Base-by-base conservation (phyloP, 2,888 invertebrate genomes). In the Heteromurus nitidus region DNA sequence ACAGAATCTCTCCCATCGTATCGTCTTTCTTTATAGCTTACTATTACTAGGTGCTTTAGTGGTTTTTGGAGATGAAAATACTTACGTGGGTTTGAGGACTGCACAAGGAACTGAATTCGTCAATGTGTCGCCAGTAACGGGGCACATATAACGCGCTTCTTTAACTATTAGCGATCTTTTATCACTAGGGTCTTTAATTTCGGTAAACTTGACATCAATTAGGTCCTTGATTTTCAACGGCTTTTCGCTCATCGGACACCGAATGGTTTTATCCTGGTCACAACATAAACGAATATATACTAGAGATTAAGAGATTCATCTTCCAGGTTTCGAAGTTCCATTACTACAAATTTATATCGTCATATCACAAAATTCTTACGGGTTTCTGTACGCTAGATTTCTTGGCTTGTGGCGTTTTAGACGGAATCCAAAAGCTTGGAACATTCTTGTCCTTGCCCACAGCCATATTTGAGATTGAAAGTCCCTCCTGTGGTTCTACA, bases 401-500 rank as follows among this genome's bases (percentile, higher is more conserved):
- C 85, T 94, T 94, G 0, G 96, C 95, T 88, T 95, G 93, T 0
- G 98, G 98, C 11, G 97, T 94, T 89, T 97, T 93, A 0, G 95
- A 95, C 0, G 99, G 99, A 76, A 99, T 92, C 99, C 99, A 99
- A 89, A 98, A 99, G 90, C 97, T 97, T 0, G 98, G 98, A 58
- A 98, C 90, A 84, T 93, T 90, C 88, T 95, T 95, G 79, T 95
- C 93, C 88, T 93, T 92, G 0, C 93, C 94, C 87, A 93, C 93
- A 0, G 92, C 91, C 92, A 96, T 93, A 88, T 96, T 97, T 1
- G 95, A 95, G 24, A 96, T 92, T 0, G 93, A 93, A 16, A 89
- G 70, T 9, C 70, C 75, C n/a, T 70, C 44, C 47, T 70, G 50
- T 9, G 82, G 82, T 60, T 82, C 82, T 82, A n/a, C 30, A 3